These are phyloP conservation scores for Brenthis hecate DNA, from an alignment of 2,888 invertebrate genomes.

Conservation along the genomic window DNA sequence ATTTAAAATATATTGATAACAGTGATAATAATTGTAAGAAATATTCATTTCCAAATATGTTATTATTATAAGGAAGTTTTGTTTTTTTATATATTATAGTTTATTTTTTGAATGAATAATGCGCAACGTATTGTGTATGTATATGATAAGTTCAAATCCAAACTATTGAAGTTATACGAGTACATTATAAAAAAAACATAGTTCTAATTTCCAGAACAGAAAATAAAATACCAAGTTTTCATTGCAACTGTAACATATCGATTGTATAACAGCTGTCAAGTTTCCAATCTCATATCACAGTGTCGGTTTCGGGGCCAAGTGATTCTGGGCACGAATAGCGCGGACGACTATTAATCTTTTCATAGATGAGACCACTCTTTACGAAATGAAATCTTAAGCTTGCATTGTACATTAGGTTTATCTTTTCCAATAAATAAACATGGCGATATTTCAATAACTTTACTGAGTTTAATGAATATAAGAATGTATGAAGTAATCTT, in stretches of 20 bases:
- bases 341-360: slow-evolving; percentile 35
- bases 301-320: slow-evolving; percentile 22
- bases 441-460: not conserved
- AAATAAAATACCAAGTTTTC: not conserved
- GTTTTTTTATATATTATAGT: no score
- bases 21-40: no score
- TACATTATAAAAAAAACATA: not conserved
- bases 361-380: slow-evolving; percentile 31
- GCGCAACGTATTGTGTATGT: no score
- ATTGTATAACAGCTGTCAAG: slow-evolving; percentile 19
- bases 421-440: slow-evolving; percentile 16
- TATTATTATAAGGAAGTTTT: no score
- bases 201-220: not conserved
- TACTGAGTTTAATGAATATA: slow-evolving; percentile 1
- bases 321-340: slow-evolving; percentile 22
- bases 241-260: not conserved
- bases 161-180: not conserved
- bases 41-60: no score
- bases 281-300: slow-evolving; percentile 18
- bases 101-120: no score
- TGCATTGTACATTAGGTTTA: slow-evolving; percentile 8
- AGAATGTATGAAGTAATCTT: not conserved
- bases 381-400: slow-evolving; percentile 26
- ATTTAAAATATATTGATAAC: no score
- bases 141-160: no score